phyloP scores from a whole-genome alignment of 2,888 invertebrate species.

The Maniola hyperantus region DNA sequence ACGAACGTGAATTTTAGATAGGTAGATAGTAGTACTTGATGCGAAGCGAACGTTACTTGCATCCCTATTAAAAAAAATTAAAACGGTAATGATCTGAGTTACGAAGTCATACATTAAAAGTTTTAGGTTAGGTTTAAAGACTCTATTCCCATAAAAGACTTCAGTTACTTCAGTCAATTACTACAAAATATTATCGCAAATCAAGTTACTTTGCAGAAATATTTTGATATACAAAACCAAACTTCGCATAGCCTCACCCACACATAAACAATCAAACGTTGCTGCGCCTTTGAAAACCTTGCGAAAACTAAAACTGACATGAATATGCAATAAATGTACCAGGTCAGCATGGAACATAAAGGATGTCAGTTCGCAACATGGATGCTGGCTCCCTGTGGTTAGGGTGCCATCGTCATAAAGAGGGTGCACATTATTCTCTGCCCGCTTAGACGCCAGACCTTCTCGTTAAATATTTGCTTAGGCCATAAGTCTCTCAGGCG shows the following conservation, averaged over 20 bases:
- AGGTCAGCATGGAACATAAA: slow-evolving; percentile 61
- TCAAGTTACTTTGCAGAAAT: no score
- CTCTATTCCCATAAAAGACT: no score
- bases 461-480: slow-evolving; percentile 39
- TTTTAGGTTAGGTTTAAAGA: no score
- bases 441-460: slow-evolving; percentile 15
- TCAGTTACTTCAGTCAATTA: no score
- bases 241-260: not conserved
- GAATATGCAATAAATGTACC: slow-evolving; percentile 81
- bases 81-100: no score
- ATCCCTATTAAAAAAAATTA: no score
- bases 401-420: slow-evolving; percentile 49
- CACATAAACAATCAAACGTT: not conserved
- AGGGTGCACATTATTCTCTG: slow-evolving; percentile 37
- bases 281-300: slow-evolving; percentile 43
- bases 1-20: no score
- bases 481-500: slow-evolving; percentile 28
- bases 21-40: no score
- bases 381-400: slow-evolving; percentile 72
- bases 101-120: no score
- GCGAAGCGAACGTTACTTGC: no score
- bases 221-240: not conserved
- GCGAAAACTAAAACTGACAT: slow-evolving; percentile 66
- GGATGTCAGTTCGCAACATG: slow-evolving; percentile 67
- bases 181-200: no score